These are phyloP conservation scores for Fopius arisanus DNA, from an alignment of 1,140 invertebrate species.

Conservation along the genomic window DNA sequence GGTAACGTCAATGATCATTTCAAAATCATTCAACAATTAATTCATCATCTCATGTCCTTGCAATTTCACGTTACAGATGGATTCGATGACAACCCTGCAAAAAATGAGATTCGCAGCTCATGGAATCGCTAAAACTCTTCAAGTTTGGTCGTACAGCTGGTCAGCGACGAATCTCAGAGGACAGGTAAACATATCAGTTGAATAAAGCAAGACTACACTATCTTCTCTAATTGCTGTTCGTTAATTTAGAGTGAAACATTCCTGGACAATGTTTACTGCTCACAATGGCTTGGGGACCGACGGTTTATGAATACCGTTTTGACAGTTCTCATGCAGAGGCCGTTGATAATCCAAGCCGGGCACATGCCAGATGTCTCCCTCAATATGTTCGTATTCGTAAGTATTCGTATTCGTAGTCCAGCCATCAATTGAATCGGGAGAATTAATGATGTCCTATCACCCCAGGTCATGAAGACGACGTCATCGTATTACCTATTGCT, in stretches of 20 bases:
- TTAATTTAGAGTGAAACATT: constrained; percentile 31
- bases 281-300: constrained; percentile 32
- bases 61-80: not conserved
- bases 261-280: constrained; percentile 17
- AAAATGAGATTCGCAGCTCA: not conserved
- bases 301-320: constrained; percentile 24
- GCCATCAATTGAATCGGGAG: too few species aligned
- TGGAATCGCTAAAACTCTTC: not conserved
- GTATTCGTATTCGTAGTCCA: not conserved
- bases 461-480: not conserved
- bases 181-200: not conserved
- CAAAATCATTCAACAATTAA: not conserved
- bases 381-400: constrained; percentile 39
- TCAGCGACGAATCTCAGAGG: not conserved
- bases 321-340: constrained; percentile 37
- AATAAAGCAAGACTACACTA: too few species aligned
- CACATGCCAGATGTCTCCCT: constrained; percentile 36
- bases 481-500: not conserved
- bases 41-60: not conserved
- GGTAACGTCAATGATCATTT: constrained; percentile 20
- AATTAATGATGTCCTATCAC: too few species aligned
- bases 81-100: not conserved
- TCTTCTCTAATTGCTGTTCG: not conserved
- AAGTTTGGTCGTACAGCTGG: not conserved
- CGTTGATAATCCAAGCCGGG: constrained; percentile 32